These are phyloP conservation scores for Equus quagga DNA, from an alignment of 2,113 vertebrate genomes.

Conservation along the genomic window DNA sequence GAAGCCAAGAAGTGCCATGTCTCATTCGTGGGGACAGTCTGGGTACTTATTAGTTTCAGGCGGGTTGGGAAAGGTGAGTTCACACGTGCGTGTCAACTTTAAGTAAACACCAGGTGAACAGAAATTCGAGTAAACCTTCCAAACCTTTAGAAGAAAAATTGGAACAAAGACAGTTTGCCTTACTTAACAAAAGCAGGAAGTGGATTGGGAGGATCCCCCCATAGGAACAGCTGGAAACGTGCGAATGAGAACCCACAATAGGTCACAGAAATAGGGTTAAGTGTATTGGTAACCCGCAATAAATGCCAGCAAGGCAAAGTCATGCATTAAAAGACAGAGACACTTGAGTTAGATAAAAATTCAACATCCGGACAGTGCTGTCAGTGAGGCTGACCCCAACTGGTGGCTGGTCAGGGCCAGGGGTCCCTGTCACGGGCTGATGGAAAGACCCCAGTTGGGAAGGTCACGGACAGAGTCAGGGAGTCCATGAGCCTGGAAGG, in stretches of 20 bases:
- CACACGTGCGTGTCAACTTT: not conserved
- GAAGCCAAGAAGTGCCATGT: too few relatives aligned
- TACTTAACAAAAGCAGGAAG: not conserved
- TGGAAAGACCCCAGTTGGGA: not conserved
- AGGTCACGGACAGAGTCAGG: too few relatives aligned
- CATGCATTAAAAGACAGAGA: not conserved
- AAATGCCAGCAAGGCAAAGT: not conserved
- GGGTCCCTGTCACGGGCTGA: accelerated
- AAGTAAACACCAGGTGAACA: not conserved
- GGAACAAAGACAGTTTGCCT: not conserved
- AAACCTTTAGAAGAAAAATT: not conserved
- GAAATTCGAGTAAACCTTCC: not conserved
- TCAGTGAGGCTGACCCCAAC: not conserved
- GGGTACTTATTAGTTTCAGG: not conserved
- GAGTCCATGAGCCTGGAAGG: accelerated
- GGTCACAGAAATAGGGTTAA: accelerated
- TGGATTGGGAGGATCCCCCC: accelerated
- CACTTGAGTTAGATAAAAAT: not conserved
- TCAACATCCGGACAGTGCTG: not conserved
- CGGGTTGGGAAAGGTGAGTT: not conserved
- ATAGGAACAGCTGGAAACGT: accelerated
- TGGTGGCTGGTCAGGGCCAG: not conserved
- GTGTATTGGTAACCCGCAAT: not conserved
- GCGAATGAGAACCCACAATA: not conserved
- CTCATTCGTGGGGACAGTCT: accelerated